Conservation (phyloP, 2,797 vertebrate species). For the Iguana delicatissima region DNA sequence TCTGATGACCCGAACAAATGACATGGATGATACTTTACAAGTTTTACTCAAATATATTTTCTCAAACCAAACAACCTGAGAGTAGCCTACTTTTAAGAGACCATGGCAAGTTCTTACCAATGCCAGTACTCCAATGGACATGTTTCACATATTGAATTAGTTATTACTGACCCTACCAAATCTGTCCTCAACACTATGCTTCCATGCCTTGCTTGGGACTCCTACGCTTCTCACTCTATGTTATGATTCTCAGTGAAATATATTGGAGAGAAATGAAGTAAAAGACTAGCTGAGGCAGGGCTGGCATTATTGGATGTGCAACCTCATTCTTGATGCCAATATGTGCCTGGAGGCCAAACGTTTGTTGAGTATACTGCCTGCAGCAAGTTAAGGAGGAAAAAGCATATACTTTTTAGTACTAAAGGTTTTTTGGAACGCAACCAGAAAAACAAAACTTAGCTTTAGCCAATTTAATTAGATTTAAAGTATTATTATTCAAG, state of each 20-base stretch:
- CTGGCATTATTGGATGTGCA: no score
- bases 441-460: neutral
- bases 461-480: no score
- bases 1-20: neutral
- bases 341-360: no score
- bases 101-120: no score
- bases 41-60: neutral
- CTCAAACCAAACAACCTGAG: neutral
- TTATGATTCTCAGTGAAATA: no score
- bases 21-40: neutral
- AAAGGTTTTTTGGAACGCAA: no score
- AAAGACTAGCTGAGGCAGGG: no score
- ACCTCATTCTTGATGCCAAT: no score
- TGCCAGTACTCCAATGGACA: no score
- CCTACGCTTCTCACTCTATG: no score
- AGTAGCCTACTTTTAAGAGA: neutral
- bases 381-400: neutral
- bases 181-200: neutral
- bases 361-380: neutral
- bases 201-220: no score
- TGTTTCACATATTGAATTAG: neutral
- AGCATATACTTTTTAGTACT: neutral
- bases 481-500: neutral
- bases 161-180: neutral
- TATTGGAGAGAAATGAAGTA: no score